Conservation (phyloP, 1,140 invertebrate species). For the Mercenaria mercenaria region DNA sequence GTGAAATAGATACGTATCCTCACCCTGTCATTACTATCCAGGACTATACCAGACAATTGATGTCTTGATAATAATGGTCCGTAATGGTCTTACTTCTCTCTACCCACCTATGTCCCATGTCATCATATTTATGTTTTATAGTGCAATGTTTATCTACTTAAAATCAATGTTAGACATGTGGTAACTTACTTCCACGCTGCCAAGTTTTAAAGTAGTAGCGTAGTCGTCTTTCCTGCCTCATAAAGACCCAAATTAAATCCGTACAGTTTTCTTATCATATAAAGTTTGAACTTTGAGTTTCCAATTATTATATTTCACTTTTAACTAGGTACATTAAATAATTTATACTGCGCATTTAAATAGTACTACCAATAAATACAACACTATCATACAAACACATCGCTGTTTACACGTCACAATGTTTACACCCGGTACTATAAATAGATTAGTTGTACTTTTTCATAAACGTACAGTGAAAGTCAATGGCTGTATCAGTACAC, state of each 20-base stretch:
- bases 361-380: no score
- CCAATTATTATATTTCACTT: no score
- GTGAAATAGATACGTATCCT: slow-evolving; percentile 11
- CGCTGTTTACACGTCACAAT: no score
- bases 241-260: slow-evolving; percentile 90
- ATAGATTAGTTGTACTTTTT: no score
- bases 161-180: slow-evolving; percentile 99
- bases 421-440: no score
- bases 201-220: slow-evolving; percentile 98
- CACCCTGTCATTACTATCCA: slow-evolving; percentile 27
- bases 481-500: no score
- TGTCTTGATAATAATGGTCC: slow-evolving; percentile 98
- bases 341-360: no score
- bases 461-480: no score
- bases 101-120: slow-evolving; percentile 94
- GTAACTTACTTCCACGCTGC: slow-evolving; percentile 99
- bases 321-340: no score
- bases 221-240: slow-evolving; percentile 99
- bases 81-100: slow-evolving; percentile 96
- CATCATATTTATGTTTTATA: slow-evolving; percentile 94
- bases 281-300: neutral
- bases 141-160: slow-evolving; percentile 95
- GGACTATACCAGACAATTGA: slow-evolving; percentile 76
- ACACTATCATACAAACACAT: no score
- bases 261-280: neutral